Base-by-base conservation (phyloP, 2,113 vertebrate species). In the Brachionichthys hirsutus region DNA sequence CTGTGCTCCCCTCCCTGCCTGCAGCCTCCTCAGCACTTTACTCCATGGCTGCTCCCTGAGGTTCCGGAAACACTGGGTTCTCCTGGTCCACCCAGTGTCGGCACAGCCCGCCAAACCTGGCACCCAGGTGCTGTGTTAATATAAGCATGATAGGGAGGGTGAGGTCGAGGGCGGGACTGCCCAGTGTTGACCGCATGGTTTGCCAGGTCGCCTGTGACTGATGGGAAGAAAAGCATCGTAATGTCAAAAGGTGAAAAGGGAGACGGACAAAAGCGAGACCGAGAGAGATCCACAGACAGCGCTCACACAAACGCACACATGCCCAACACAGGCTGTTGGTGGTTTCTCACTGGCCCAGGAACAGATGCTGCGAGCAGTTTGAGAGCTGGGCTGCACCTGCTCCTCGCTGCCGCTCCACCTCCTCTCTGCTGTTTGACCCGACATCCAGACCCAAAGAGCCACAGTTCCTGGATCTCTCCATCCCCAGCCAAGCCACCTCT, bases 311-410 rank as follows among this genome's bases (percentile, higher is more conserved):
- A 4, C 59, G 18, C 8, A 30, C 24, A 30, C 24, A 30, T 30
- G 24, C 24, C 24, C 4, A 30, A 30, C 48, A 55, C 73, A 68
- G 69, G 43, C 79, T 47, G 70, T 65, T 72, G 22, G 15, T 48
- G 60, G 35, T 65, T 50, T 63, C 70, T 73, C 53, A 36, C 35
- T 40, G 62, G 70, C 73, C 73, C 77, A 61, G 65, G 20, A 85
- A 71, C 84, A 86, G 84, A 84, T 86, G 86, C 76, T 75, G 64
- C 8, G 72, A 74, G 74, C 72, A 49, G 42, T 59, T 62, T 74
- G 67, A 53, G 66, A 60, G 81, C 63, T 38, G 2, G 72, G 55
- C 75, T 74, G 61, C 78, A 80, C 78, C 85, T 78, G 83, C 72
- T 80, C 62, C 62, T 60, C 71, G 65, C 77, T 49, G 46, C 73